Conservation (phyloP, 2,797 vertebrate species). For the Podarcis lilfordi region DNA sequence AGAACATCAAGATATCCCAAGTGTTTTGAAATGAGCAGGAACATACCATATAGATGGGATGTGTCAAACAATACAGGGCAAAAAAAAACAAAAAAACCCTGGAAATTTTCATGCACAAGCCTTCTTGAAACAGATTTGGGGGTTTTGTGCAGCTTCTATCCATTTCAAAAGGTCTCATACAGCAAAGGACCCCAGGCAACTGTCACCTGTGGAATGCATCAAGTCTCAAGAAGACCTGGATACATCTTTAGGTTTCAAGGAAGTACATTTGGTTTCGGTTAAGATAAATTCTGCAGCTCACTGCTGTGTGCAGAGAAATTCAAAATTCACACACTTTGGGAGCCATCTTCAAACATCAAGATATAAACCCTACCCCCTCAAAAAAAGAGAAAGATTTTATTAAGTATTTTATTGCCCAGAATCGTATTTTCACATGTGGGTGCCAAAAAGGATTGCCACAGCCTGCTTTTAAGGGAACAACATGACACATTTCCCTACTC, state of each 20-base stretch:
- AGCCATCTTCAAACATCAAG: no score
- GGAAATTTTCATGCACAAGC: background rate
- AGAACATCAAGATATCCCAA: background rate
- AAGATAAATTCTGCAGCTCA: no score
- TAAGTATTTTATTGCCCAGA: no score
- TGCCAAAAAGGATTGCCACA: background rate
- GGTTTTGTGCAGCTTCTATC: background rate
- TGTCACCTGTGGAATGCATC: background rate
- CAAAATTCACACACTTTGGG: no score
- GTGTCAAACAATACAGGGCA: background rate
- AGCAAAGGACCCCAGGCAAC: no score
- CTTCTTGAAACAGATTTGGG: background rate
- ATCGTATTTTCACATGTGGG: no score
- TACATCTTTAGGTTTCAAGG: no score
- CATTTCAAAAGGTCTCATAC: no score
- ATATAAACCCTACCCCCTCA: no score
- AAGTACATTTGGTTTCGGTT: no score
- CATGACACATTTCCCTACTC: background rate
- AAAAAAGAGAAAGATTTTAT: no score
- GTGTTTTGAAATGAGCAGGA: background rate
- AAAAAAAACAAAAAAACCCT: background rate
- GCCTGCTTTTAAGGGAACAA: background rate
- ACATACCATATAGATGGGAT: background rate
- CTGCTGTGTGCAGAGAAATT: no score
- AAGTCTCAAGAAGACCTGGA: background rate